Evolutionary conservation across 2,113 vertebrate genomes (phyloP), one percentile per base, ranked within the genome.

Genomic region (Nansenia antarctica): DNA sequence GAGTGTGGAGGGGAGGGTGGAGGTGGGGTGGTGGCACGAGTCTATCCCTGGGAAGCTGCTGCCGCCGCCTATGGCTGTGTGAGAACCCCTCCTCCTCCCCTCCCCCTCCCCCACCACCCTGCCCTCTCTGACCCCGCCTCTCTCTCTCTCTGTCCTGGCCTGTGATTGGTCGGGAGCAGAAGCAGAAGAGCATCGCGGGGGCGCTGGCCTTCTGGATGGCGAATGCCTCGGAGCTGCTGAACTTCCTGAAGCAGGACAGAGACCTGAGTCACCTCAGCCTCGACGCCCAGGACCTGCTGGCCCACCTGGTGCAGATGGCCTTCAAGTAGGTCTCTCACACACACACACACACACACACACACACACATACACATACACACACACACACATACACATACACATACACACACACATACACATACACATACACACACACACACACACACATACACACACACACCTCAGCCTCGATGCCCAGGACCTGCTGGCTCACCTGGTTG

Each of bases 201-300:
- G 96, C 98, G 1, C 95, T 99, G 88, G 98, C 97, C 47, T 99
- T 99, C 88, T 99, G 98, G 98, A 99, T 99, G 98, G 98, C 97
- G 79, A 99, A 99, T 47, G 97, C 98, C 9, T 99, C 98, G 0
- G 98, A 99, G 74, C 92, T 99, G 47, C 93, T 99, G 76, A 99
- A 99, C 90, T 99, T 99, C 81, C 85, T 99, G 83, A 99, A 99
- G 77, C 98, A 99, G 90, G 98, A 99, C 86, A 85, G 94, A 62
- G 97, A 99, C 82, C 94, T 99, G 18, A 98, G 95, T 29, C 94
- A 96, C 32, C 82, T 99, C 85, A 98, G 96, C 0, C 82, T 98
- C 84, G 98, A 99, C 30, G 96, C 96, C 1, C 98, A 99, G 83
- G 98, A 99, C 69, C 92, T 99, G 72, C 89, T 99, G 31, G 98